Percentiles rank a stretch among this genome's conserved stretches.
phyloP scores from a whole-genome alignment of 2,888 invertebrate genomes.

The Eudasyphora cyanicolor region DNA sequence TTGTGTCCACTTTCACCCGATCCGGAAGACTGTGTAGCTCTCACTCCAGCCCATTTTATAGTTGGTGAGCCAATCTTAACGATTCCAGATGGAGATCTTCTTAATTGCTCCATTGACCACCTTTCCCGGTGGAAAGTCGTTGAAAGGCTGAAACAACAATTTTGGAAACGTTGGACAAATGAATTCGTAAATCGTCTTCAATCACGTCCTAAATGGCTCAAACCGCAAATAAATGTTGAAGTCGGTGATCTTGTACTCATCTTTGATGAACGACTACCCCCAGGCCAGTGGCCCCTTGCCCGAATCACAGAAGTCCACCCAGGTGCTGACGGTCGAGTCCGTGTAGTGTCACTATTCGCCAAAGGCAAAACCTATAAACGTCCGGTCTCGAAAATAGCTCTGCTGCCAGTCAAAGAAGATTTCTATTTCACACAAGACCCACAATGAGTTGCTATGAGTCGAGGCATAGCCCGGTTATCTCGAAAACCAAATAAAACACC shows the following conservation, averaged over 20 bases:
- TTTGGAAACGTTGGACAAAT: slow-evolving; percentile 55
- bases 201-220: slow-evolving; percentile 49
- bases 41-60: slow-evolving; percentile 51
- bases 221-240: slow-evolving; percentile 36
- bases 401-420: slow-evolving; percentile 40
- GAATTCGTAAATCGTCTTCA: slow-evolving; percentile 58
- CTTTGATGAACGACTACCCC: slow-evolving; percentile 34
- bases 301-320: slow-evolving; percentile 50
- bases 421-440: neutral
- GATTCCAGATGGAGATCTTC: slow-evolving; percentile 34
- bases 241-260: slow-evolving; percentile 50
- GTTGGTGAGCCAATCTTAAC: slow-evolving; percentile 43
- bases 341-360: slow-evolving; percentile 41
- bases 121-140: slow-evolving; percentile 44
- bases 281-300: slow-evolving; percentile 47
- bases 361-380: slow-evolving; percentile 46
- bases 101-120: slow-evolving; percentile 34
- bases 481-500: slow-evolving; percentile 48
- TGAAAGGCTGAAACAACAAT: slow-evolving; percentile 45
- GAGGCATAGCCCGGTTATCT: slow-evolving; percentile 45
- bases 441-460: slow-evolving; percentile 38
- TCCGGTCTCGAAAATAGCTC: slow-evolving; percentile 52
- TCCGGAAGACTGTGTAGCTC: slow-evolving; percentile 23
- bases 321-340: slow-evolving; percentile 46
- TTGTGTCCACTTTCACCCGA: slow-evolving; percentile 37